phyloP scores from a whole-genome alignment of 2,888 invertebrate species.

The Pollenia griseotomentosa region DNA sequence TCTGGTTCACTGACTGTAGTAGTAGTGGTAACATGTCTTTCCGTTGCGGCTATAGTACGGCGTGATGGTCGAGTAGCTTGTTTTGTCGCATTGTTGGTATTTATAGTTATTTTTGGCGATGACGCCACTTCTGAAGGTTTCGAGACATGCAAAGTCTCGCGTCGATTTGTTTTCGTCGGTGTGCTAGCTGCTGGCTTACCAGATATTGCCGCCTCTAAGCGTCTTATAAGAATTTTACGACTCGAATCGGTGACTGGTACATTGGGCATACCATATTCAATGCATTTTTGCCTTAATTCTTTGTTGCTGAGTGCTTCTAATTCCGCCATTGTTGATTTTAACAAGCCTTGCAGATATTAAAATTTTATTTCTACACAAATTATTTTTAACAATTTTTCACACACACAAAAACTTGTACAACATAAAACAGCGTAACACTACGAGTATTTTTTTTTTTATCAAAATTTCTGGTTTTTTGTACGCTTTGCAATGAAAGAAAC shows the following conservation, averaged over 20 bases:
- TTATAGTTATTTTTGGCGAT: constrained; percentile 70
- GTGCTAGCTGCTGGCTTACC: constrained; percentile 74
- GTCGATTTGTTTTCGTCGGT: constrained; percentile 76
- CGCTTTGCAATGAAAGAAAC: constrained; percentile 34
- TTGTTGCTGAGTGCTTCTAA: constrained; percentile 80
- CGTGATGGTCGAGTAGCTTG: constrained; percentile 72
- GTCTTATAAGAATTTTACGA: constrained; percentile 79
- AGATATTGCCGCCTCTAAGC: constrained; percentile 78
- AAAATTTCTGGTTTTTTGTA: constrained; percentile 25
- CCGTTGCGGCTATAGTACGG: constrained; percentile 77
- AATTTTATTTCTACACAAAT: background rate
- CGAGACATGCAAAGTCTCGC: constrained; percentile 80
- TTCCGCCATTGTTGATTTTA: constrained; percentile 75
- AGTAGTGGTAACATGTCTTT: constrained; percentile 56
- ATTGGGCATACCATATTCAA: constrained; percentile 81
- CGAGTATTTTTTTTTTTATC: constrained; percentile 14
- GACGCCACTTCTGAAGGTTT: constrained; percentile 69
- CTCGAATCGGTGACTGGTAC: constrained; percentile 82
- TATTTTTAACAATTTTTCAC: background rate
- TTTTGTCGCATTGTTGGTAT: constrained; percentile 60
- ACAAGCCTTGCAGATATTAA: background rate
- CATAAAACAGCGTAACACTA: constrained; percentile 47
- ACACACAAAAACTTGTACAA: constrained; percentile 27
- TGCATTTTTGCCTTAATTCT: constrained; percentile 79
- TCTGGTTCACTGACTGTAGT: constrained; percentile 70